A percentile compares a stretch with the other conserved stretches of the same genome.
Evolutionary conservation across 2,113 vertebrate species (phyloP).

Genomic region (Phylloscopus whistleri): DNA sequence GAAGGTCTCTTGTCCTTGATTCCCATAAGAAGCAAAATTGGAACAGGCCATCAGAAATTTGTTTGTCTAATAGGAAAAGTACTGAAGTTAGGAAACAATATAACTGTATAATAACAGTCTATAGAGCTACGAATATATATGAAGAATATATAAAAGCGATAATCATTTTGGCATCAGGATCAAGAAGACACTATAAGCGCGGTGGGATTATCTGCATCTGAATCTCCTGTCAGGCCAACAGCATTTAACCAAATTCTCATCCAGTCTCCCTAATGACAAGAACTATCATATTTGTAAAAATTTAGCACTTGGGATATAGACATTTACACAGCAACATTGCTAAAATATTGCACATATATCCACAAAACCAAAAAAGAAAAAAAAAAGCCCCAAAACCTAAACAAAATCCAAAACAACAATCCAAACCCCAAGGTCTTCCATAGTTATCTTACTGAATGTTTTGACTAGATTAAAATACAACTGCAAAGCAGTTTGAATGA

Average conservation of each 20-base stretch:
- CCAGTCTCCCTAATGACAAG: not conserved
- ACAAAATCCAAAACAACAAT: not conserved
- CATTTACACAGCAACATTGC: not conserved
- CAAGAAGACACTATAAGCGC: not conserved
- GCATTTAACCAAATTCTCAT: not conserved
- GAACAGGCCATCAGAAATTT: not conserved
- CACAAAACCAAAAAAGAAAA: not conserved
- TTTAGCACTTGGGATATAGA: not conserved
- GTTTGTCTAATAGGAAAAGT: not conserved
- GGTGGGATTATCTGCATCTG: not conserved
- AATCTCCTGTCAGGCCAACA: not conserved
- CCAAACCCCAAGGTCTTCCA: not conserved
- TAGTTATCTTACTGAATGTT: not conserved
- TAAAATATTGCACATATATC: not conserved
- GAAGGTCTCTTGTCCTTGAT: not conserved
- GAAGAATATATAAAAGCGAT: not conserved
- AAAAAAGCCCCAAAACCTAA: not conserved
- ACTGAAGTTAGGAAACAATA: not conserved
- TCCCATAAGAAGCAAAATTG: not conserved
- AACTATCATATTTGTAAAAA: not conserved
- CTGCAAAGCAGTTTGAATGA: not conserved
- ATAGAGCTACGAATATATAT: not conserved
- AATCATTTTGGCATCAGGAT: not conserved
- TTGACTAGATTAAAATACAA: not conserved
- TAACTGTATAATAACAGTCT: no score